Evolutionary conservation across 1,140 invertebrate genomes (phyloP), one percentile per base, ranked within the genome.

Genomic region (Holotrichia oblita): DNA sequence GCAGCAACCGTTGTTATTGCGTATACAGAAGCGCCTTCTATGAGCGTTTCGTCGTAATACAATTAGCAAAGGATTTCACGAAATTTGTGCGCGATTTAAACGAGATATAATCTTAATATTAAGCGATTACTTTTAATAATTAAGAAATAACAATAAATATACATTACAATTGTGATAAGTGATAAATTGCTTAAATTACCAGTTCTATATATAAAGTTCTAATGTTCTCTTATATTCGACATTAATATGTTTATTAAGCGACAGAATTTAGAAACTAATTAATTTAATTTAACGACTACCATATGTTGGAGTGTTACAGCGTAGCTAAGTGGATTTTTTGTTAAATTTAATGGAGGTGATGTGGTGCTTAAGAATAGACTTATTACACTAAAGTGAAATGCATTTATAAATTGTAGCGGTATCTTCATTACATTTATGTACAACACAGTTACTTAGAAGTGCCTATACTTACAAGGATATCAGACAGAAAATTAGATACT

Each of bases 251-350:
- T 48, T 34, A 34, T 34, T 34, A 69, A 10, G 20, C 22, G 22
- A 69, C 61, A 69, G 8, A 2, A 27, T 69, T 69, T 69, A 69
- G 22, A 24, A 24, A 4, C 17, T 9, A 69, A 69, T 69, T 69
- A 69, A 69, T 69, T 69, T 22, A 34, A 7, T 27, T 69, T 69
- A 69, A 69, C 22, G 17, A 22, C 20, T 69, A 20, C 20, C 61
- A 69, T 69, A 22, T 69, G 61, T 69, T 69, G 6, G 48, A 55
- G 17, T 34, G 27, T 55, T 55, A 17, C 48, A 55, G 48, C 17
- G 22, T 27, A 20, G 6, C 12, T 69, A 69, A 69, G 61, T 69
- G 61, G 61, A 22, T 69, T 69, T 27, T 69, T 27, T 69, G 61
- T 9, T 3, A 6, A 2, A 22, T 69, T 69, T 69, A 69, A 34